Base-by-base conservation (phyloP, 2,797 vertebrate genomes). In the Selene dorsalis region DNA sequence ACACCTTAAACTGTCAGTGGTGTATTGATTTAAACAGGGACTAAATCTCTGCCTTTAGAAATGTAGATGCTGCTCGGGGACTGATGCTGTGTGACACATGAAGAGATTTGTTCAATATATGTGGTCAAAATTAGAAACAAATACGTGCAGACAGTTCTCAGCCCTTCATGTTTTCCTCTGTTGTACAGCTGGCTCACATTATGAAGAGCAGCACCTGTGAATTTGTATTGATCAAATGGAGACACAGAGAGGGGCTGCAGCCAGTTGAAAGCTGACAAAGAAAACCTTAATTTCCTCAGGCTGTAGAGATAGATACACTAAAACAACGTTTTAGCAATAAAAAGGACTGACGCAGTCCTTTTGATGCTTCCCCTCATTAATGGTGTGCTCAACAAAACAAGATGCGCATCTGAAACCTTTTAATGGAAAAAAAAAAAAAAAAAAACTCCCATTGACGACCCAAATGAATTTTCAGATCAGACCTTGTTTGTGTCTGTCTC, bases 151-250 rank as follows among this genome's bases (percentile, higher is more conserved):
- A 41, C 48, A 48, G n/a, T 65, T 65, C 41, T 76, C 28, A 47
- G 41, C 22, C 28, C 58, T 73, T 73, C 55, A 58, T 69, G 55
- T 62, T 84, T 82, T 85, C 59, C 28, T 69, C 63, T 79, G 32
- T 77, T 74, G 56, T 75, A 47, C n/a, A 59, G 32, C 62, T 79
- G 84, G 75, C 67, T 80, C 63, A 76, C 47, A 83, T 73, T 73
- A 73, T 50, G 89, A 81, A 89, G 75, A 82, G 77, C 83, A 69
- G 58, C 47, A 70, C 72, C 84, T 73, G 47, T 79, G 81, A 69
- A 85, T 88, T 85, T 83, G 61, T 84, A 89, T 88, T 86, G 87
- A 90, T 93, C 83, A 83, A 85, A 66, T 69, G 38, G 62, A 84
- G 73, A 82, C 62, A 75, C 48, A 69, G 79, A 55, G 48, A 26